These are phyloP conservation scores for Hippocampus kuda DNA, from an alignment of 2,797 vertebrate genomes.

Conservation along the genomic window DNA sequence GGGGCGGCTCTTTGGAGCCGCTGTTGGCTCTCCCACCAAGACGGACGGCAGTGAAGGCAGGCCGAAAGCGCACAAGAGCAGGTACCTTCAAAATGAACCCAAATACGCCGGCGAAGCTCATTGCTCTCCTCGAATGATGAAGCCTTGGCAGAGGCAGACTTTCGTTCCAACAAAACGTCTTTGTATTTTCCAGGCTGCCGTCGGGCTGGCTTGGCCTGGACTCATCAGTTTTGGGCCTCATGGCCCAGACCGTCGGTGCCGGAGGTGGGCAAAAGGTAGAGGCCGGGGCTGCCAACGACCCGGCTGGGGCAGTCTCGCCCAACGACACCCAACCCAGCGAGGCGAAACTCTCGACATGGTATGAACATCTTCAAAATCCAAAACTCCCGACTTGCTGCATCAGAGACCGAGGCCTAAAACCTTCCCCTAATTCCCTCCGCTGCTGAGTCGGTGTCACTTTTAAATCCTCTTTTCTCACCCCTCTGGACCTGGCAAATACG, in stretches of 20 bases:
- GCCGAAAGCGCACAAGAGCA: slow-evolving; percentile 41
- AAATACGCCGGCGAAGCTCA: background rate
- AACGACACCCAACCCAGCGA: background rate
- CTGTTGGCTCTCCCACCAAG: slow-evolving; percentile 55
- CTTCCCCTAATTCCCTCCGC: too few species aligned
- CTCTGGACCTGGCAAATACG: too few species aligned
- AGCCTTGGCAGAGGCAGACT: background rate
- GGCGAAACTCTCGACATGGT: slow-evolving; percentile 41
- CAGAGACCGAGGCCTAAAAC: too few species aligned
- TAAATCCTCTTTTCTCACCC: too few species aligned
- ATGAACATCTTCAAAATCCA: background rate
- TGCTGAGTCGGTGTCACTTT: too few species aligned
- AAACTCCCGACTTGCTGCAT: too few species aligned
- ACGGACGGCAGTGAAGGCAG: slow-evolving; percentile 61
- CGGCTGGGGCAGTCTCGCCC: slow-evolving; percentile 8
- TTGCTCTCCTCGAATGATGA: background rate
- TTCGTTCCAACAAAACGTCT: background rate
- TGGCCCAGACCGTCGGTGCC: slow-evolving; percentile 77
- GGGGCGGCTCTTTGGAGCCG: slow-evolving; percentile 84
- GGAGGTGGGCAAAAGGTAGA: slow-evolving; percentile 70
- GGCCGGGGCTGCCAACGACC: slow-evolving; percentile 12
- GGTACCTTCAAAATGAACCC: slow-evolving; percentile 12
- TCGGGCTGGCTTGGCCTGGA: slow-evolving; percentile 91
- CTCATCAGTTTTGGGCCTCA: slow-evolving; percentile 76
- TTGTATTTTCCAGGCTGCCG: slow-evolving; percentile 67